A percentile compares a stretch with the other conserved stretches of the same genome.
phyloP scores from a whole-genome alignment of 2,113 vertebrate species.

The Pseudorhombus dupliciocellatus region DNA sequence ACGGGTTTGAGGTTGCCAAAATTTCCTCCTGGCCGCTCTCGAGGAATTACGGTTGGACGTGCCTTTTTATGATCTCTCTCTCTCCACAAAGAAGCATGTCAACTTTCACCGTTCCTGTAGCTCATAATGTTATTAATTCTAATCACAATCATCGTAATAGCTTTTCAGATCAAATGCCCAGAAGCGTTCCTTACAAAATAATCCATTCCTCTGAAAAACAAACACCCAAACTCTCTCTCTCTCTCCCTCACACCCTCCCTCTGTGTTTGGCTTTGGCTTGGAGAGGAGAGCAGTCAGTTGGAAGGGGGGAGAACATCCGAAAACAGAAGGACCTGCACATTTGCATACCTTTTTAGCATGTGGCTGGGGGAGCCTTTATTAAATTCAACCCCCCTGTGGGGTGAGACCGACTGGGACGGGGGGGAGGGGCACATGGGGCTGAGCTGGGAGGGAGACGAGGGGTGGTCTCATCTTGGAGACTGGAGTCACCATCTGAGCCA shows the following conservation, averaged over 20 bases:
- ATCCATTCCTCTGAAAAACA: slow-evolving; percentile 74
- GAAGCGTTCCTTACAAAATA: slow-evolving; percentile 73
- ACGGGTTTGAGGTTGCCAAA: slow-evolving; percentile 31
- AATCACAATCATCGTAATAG: slow-evolving; percentile 78
- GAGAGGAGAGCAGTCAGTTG: slow-evolving; percentile 62
- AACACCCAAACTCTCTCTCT: slow-evolving; percentile 48
- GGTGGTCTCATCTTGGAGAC: slow-evolving; percentile 60
- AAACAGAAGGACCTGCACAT: slow-evolving; percentile 77
- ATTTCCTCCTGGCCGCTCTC: slow-evolving; percentile 38
- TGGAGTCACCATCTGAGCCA: slow-evolving; percentile 72
- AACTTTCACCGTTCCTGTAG: slow-evolving; percentile 64
- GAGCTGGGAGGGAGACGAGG: slow-evolving; percentile 32
- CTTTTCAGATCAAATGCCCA: slow-evolving; percentile 79
- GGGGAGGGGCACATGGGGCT: slow-evolving; percentile 34
- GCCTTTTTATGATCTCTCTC: slow-evolving; percentile 44
- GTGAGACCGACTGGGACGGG: slow-evolving; percentile 43
- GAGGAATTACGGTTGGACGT: slow-evolving; percentile 46
- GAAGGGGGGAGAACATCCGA: slow-evolving; percentile 17
- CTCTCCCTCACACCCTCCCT: slow-evolving; percentile 1
- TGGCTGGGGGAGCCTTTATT: slow-evolving; percentile 76
- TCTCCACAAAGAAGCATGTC: slow-evolving; percentile 49
- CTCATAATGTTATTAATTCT: slow-evolving; percentile 77
- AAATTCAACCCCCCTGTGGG: slow-evolving; percentile 70
- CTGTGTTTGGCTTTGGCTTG: slow-evolving; percentile 47
- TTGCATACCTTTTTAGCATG: slow-evolving; percentile 79